Evolutionary conservation across 2,113 vertebrate genomes (phyloP).

Genomic region (Etheostoma spectabile): DNA sequence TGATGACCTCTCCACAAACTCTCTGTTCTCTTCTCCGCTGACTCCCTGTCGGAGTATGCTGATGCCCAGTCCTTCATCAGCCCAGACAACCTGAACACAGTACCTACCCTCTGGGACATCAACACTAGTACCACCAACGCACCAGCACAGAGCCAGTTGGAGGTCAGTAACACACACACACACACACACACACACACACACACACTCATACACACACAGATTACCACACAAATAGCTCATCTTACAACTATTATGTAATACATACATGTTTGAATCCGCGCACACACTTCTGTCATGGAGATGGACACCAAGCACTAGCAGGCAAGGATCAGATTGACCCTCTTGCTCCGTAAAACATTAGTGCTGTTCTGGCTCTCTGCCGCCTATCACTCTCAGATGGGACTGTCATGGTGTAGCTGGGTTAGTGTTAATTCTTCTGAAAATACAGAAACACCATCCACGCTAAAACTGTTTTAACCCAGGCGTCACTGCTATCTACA

Average conservation of each 20-base stretch:
- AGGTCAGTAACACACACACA: slow-evolving; percentile 80
- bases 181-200: neutral
- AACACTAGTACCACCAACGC: slow-evolving; percentile 82
- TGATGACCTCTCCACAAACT: slow-evolving; percentile 90
- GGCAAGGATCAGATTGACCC: neutral
- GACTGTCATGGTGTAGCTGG: neutral
- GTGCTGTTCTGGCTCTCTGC: neutral
- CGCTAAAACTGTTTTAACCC: neutral
- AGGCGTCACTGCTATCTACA: neutral
- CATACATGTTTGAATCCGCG: neutral
- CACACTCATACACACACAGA: too few relatives aligned
- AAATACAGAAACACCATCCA: neutral
- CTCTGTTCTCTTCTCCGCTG: slow-evolving; percentile 93
- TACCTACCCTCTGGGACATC: slow-evolving; percentile 94
- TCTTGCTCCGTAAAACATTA: neutral
- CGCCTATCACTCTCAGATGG: neutral
- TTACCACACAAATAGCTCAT: neutral
- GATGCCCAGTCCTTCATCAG: slow-evolving; percentile 87
- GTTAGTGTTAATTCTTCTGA: neutral
- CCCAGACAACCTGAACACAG: slow-evolving; percentile 85
- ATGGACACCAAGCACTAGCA: neutral
- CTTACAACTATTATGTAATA: neutral
- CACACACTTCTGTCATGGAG: neutral
- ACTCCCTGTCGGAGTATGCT: slow-evolving; percentile 92
- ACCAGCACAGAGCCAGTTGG: slow-evolving; percentile 83